Evolutionary conservation across 2,797 vertebrate species (phyloP), one percentile per base, ranked within the genome.

Genomic region (Serranus cabrilla): DNA sequence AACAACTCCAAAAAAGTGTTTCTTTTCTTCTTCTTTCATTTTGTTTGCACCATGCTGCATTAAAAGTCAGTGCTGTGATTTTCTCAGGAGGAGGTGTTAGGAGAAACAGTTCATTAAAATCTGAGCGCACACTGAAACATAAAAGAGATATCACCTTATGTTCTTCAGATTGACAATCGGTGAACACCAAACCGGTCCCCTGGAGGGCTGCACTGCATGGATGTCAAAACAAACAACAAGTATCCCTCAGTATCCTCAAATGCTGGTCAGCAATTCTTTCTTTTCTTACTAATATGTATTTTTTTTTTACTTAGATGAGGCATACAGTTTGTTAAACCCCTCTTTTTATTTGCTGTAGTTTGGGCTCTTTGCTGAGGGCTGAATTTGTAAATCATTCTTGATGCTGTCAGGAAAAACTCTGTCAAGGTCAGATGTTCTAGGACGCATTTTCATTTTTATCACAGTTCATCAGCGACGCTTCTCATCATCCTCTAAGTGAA

Each of bases 31-130:
- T 34, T 34, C 34, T 34, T 7, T 54, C 16, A 40, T 27, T 27
- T 34, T 34, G 5, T 34, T 17, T 2, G 58, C 71, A 31, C 31
- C 62, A 20, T 17, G 37, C 39, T 54, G 71, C 39, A 63, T 56
- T 51, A 21, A 69, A 57, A 69, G 50, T 69, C 67, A 18, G 2
- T 52, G 50, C 37, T 56, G 66, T 23, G 56, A 59, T 52, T 74
- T 71, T 67, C 69, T 56, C 51, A 21, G 51, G 56, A 57, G 64
- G 59, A 17, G 45, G 10, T 70, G 50, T 31, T 17, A 2, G 27
- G 25, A 57, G 40, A 62, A 68, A 34, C 54, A 27, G 37, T 58
- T 65, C 11, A 67, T 71, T 72, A 78, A 57, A 68, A 57, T 20
- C 50, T 52, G 45, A 79, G 42, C 13, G 2, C 71, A 45, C 45